Base-by-base conservation (phyloP, 2,113 vertebrate genomes). In the Myiozetetes cayanensis region DNA sequence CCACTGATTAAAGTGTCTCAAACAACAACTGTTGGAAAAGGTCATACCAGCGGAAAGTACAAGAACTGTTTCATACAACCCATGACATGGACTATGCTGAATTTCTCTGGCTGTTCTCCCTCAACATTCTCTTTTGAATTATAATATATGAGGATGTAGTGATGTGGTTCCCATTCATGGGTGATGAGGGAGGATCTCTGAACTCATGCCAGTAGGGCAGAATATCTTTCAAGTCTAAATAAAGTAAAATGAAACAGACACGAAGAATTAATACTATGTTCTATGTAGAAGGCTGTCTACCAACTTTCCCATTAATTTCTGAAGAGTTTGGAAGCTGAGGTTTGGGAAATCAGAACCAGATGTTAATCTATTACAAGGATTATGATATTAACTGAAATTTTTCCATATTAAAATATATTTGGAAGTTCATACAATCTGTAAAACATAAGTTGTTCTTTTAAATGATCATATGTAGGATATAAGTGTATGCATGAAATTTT, bases 201-300 rank as follows among this genome's bases (percentile, higher is more conserved):
- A 85, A 79, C 41, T 90, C 33, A 27, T 52, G 67, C 86, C 72
- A 66, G 58, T 58, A 79, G 43, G 16, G 52, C 1, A 83, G 65
- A 85, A 33, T 59, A 75, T 71, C 43, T 90, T 87, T 87, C 58
- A 90, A 78, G 63, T 67, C 53, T 83, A 92, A 92, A 82, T 88
- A 88, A 85, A 92, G 76, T 49, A 72, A 92, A 94, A 92, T 59
- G 4, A 86, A 92, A 88, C 46, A 89, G 39, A 77, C 44, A 31
- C 43, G 47, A 86, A 90, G 39, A 79, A 89, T 72, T 84, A 91
- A 77, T 68, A 30, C 27, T 65, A 24, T 46, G 21, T 23, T 92
- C 23, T 66, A 17, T 18, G 37, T 49, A 71, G 43, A 94, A 95
- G 72, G 43, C 56, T 86, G 61, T 89, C 63, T 83, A 80, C 27